phyloP scores from a whole-genome alignment of 2,888 invertebrate genomes.

The Netelia inedita region DNA sequence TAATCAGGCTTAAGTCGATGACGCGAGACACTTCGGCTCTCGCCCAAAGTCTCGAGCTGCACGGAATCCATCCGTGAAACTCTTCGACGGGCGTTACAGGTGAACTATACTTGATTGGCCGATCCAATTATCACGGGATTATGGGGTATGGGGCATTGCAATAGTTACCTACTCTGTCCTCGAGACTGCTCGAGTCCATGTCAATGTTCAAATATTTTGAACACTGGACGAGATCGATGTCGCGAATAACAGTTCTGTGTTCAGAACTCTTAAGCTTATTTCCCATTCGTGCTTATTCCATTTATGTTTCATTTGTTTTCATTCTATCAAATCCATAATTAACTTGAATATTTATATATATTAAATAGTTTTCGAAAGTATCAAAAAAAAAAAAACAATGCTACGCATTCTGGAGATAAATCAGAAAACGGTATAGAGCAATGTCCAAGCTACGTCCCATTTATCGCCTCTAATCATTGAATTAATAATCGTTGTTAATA shows the following conservation, averaged over 20 bases:
- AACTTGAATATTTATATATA: too few species aligned
- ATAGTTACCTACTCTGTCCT: neutral
- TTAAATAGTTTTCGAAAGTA: too few species aligned
- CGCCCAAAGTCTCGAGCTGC: slow-evolving; percentile 53
- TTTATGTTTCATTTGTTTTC: neutral
- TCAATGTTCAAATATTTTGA: neutral
- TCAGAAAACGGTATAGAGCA: too few species aligned
- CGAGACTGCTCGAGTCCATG: neutral
- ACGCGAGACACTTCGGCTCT: slow-evolving; percentile 69
- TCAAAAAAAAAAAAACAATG: too few species aligned
- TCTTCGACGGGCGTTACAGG: slow-evolving; percentile 76
- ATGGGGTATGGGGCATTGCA: neutral
- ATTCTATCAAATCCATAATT: neutral
- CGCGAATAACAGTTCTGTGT: neutral
- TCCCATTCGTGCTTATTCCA: neutral
- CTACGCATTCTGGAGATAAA: too few species aligned
- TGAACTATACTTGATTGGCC: slow-evolving; percentile 55
- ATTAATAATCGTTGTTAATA: neutral
- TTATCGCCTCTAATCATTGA: neutral
- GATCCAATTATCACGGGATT: slow-evolving; percentile 50
- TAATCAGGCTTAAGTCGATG: slow-evolving; percentile 78
- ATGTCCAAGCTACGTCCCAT: neutral
- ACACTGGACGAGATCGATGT: neutral
- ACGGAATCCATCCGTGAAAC: slow-evolving; percentile 75
- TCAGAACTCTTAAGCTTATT: too few species aligned